Conservation (phyloP, 2,797 vertebrate genomes). For the Novumbra hubbsi region DNA sequence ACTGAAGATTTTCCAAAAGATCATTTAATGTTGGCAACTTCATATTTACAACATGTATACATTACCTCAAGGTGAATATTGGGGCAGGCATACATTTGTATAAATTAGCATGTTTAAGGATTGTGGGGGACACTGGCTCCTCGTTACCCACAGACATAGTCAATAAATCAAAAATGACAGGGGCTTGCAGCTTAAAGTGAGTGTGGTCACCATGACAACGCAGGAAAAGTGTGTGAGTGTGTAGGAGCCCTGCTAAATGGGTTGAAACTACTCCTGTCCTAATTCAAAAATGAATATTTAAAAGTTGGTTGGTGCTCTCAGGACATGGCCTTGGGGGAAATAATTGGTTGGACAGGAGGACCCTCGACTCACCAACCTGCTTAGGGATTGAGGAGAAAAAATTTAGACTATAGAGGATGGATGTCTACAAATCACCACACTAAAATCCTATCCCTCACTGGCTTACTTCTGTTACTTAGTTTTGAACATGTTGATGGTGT, state of each 20-base stretch:
- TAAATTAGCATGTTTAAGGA: constrained; percentile 75
- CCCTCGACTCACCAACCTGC: constrained; percentile 17
- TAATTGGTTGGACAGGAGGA: constrained; percentile 52
- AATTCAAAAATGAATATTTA: constrained; percentile 73
- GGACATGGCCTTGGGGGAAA: constrained; percentile 53
- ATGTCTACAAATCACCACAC: constrained; percentile 2
- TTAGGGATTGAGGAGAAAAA: constrained; percentile 16
- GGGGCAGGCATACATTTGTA: constrained; percentile 76
- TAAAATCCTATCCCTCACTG: constrained; percentile 21
- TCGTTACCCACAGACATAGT: constrained; percentile 68
- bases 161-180: constrained; percentile 77
- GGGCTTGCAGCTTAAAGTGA: constrained; percentile 56
- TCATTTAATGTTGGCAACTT: constrained; percentile 72
- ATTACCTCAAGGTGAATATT: constrained; percentile 73
- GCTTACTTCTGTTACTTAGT: constrained; percentile 13
- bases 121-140: constrained; percentile 56
- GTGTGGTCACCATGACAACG: constrained; percentile 54
- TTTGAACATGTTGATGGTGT: background rate
- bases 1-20: constrained; percentile 63
- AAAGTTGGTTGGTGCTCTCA: constrained; percentile 51
- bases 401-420: constrained; percentile 8
- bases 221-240: constrained; percentile 20
- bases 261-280: constrained; percentile 47
- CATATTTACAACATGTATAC: constrained; percentile 74
- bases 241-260: constrained; percentile 27